Evolutionary conservation across 2,797 vertebrate species (phyloP), one percentile per base, ranked within the genome.

Genomic region (Florisuga fusca): DNA sequence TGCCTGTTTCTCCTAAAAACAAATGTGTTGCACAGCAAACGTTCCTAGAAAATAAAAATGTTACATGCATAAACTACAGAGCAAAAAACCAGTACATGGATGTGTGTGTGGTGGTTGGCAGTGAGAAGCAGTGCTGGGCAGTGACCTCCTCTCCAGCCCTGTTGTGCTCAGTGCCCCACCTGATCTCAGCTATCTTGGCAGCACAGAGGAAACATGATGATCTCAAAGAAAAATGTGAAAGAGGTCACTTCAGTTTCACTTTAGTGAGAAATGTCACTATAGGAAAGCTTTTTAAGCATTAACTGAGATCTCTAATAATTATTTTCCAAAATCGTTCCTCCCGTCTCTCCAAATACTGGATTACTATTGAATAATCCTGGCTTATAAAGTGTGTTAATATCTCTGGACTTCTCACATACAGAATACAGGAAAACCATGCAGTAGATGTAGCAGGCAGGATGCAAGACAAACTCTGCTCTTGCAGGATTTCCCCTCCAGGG

Each of bases 41-140:
- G 7, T 91, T 91, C 87, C 91, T 96, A 54, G 89, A 95, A 95
- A 96, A 94, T 83, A 89, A 5, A 58, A 75, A 12, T 22, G 18
- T 57, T 1, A 0, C 22, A 4, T 2, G 15, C 22, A 7, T 16
- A 13, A 68, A 45, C 21, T 15, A 0, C 0, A 8, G 59, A 55
- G 55, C 16, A 26, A 3, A 36, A 48, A 43, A 26, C 16, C 12
- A 33, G 61, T 0, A 12, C 34, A 74, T 9, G 33, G 51, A 15
- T 0, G 22, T 2, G 33, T 4, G 20, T 2, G 33, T 5, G 12
- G 63, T 0, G 7, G 20, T 8, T 46, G 77, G 51, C 73, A 68
- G 64, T 0, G 10, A 55, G 51, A 59, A 15, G 74, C 48, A 50
- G 19, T 18, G 16, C 29, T 31, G 73, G 76, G 58, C 76, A 18